Conservation (phyloP, 2,113 vertebrate species). For the Eclectus roratus region DNA sequence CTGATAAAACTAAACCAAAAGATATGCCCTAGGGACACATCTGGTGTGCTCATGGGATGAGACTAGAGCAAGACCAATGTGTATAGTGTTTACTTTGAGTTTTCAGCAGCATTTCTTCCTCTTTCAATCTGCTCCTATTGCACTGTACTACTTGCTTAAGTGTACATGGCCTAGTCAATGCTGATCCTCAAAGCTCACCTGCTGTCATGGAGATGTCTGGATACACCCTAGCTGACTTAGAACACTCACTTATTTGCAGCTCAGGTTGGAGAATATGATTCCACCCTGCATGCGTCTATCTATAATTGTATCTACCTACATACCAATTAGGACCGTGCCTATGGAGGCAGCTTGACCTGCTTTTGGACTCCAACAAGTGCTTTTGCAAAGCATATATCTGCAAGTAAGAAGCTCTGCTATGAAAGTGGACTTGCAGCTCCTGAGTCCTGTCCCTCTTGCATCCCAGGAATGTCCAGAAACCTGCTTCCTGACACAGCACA, state of each 20-base stretch:
- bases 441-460: neutral
- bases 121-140: neutral
- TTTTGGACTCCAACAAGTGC: neutral
- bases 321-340: neutral
- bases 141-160: neutral
- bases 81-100: rapidly evolving
- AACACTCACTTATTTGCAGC: neutral
- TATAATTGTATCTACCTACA: neutral
- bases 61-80: neutral
- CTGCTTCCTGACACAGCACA: neutral
- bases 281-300: neutral
- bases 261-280: neutral
- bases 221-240: neutral
- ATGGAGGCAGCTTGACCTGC: neutral
- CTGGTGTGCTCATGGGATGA: neutral
- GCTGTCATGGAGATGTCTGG: neutral
- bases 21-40: neutral
- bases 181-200: neutral
- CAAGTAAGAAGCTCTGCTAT: neutral
- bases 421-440: neutral
- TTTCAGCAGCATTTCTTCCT: neutral
- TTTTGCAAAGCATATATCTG: neutral
- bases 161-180: neutral
- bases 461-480: neutral
- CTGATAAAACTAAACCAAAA: neutral